Conservation (phyloP, 2,113 vertebrate genomes). For the Monopterus albus region DNA sequence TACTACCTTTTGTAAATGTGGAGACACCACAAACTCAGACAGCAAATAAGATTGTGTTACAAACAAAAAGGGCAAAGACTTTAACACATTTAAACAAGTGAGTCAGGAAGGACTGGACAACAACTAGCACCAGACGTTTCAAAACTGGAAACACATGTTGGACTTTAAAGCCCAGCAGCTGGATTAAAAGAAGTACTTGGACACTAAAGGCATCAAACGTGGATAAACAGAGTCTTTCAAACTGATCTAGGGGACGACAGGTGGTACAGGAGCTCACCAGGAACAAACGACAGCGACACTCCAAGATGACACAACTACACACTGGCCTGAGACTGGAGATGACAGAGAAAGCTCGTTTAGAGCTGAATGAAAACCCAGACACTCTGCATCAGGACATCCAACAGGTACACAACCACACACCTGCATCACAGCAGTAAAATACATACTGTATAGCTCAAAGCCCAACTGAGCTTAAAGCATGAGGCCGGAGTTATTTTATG, state of each 20-base stretch:
- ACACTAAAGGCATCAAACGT: background rate
- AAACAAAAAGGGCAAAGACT: background rate
- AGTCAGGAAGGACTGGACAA: slow-evolving; percentile 9
- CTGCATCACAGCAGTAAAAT: too few species aligned
- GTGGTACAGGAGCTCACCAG: background rate
- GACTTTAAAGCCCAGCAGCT: background rate
- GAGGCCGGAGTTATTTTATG: too few species aligned
- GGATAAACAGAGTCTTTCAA: background rate
- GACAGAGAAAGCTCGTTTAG: slow-evolving; percentile 94
- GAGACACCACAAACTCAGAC: slow-evolving; percentile 18
- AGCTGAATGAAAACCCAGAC: slow-evolving; percentile 98
- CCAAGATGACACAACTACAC: slow-evolving; percentile 93
- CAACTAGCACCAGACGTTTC: too few species aligned
- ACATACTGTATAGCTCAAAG: too few species aligned
- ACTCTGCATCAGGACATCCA: slow-evolving; percentile 98
- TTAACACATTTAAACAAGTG: background rate
- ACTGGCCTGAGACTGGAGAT: slow-evolving; percentile 93
- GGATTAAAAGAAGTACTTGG: background rate
- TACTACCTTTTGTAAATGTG: background rate
- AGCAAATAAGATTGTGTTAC: slow-evolving; percentile 39
- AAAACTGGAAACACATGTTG: background rate
- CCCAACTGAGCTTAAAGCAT: too few species aligned
- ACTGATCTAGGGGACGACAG: background rate
- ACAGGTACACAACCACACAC: slow-evolving; percentile 82
- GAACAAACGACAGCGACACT: background rate